Evolutionary conservation across 2,113 vertebrate genomes (phyloP), one percentile per base, ranked within the genome.

Genomic region (Poeciliopsis prolifica): DNA sequence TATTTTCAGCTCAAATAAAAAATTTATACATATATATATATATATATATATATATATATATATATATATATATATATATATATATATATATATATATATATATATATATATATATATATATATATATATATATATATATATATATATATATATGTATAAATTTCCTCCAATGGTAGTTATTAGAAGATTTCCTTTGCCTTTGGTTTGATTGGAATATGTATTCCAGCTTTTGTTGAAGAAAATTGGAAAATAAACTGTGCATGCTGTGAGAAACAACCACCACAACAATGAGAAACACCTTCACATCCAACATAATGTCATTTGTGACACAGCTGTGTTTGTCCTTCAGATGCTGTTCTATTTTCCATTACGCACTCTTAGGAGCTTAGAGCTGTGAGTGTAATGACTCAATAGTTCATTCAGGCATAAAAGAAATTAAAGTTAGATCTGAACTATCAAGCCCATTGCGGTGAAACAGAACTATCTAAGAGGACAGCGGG

Each of bases 351-450:
- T 31, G 68, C 37, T 42, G 17, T 12, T 48, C 26, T 40, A 17
- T 73, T 64, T n/a, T 19, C 24, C 24, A 48, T 78, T n/a, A 67
- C 67, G 42, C 3, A 24, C 40, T 65, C 31, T n/a, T 31, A 77
- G 48, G 28, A 22, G 61, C 40, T 75, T 17, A 15, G 19, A 51
- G 69, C 58, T 44, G 40, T 73, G 76, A 58, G 11, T 30, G 69
- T 78, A 74, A 79, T 75, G 62, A 69, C 70, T 68, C 71, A 37
- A 80, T 78, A 58, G 70, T 28, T 74, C 70, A 83, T 60, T 75
- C 72, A 74, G 70, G 63, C 72, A 65, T 44, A 35, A 72, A 58
- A 67, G 64, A 76, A 85, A 85, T 80, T 73, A 82, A 74, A 79
- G 74, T 77, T 58, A 76, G 31, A 75, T 70, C 33, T 12, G 71